These are phyloP conservation scores for Anguilla marmorata DNA, from an alignment of 2,797 vertebrate species.

Conservation along the genomic window DNA sequence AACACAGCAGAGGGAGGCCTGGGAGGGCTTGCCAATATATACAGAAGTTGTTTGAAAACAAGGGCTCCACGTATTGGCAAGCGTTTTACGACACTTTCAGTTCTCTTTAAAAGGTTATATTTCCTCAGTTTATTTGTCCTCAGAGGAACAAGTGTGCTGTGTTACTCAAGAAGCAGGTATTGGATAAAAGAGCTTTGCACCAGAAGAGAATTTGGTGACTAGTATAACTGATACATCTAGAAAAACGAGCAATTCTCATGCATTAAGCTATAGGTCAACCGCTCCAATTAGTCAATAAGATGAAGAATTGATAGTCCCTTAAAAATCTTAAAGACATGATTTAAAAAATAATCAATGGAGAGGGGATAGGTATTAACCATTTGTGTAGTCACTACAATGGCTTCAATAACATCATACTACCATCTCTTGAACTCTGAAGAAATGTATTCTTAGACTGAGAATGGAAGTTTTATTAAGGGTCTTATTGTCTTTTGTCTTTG, in stretches of 20 bases:
- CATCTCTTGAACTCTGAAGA: neutral
- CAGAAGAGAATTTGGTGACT: neutral
- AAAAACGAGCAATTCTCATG: neutral
- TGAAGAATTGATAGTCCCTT: neutral
- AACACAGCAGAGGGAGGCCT: neutral
- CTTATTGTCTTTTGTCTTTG: too few species aligned
- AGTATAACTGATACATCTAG: neutral
- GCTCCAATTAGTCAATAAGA: neutral
- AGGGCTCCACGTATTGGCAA: neutral
- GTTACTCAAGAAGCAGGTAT: neutral
- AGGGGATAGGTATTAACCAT: neutral
- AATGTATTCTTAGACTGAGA: conserved; percentile 26
- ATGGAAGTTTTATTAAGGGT: too few species aligned
- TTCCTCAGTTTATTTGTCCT: neutral
- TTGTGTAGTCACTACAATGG: neutral
- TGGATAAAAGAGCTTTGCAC: neutral
- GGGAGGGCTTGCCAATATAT: neutral
- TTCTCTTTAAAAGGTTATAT: neutral
- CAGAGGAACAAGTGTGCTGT: neutral
- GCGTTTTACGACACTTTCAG: neutral
- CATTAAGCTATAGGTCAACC: neutral
- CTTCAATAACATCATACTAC: neutral
- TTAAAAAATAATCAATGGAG: neutral
- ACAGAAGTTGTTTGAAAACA: neutral
- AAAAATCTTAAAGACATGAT: neutral